A percentile compares a stretch with the other conserved stretches of the same genome.
Evolutionary conservation across 2,888 invertebrate species (phyloP).

Genomic region (Drosophila borealis): DNA sequence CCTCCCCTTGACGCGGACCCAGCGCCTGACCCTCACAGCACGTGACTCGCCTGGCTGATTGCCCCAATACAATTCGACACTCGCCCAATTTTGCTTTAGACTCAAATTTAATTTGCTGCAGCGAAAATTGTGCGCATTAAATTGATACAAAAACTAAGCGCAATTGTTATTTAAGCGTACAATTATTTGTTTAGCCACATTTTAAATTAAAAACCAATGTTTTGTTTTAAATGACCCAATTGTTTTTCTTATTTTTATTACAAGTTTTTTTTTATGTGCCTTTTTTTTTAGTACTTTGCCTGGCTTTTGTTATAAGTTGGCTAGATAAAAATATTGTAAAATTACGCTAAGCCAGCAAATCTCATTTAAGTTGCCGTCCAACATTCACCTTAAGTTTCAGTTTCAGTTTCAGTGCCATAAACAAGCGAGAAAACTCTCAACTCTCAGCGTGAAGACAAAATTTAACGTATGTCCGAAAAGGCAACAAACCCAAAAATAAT

Average conservation of each 20-base stretch:
- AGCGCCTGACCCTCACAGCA: constrained; percentile 49
- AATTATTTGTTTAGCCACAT: neutral
- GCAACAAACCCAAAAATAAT: constrained; percentile 57
- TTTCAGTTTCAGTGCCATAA: constrained; percentile 29
- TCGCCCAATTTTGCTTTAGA: constrained; percentile 19
- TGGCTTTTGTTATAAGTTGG: neutral
- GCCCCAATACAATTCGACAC: constrained; percentile 17
- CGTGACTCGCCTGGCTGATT: constrained; percentile 70
- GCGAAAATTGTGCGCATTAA: constrained; percentile 33
- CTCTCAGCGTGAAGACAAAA: constrained; percentile 33
- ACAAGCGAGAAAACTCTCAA: constrained; percentile 29
- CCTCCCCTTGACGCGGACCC: constrained; percentile 75
- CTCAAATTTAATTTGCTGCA: constrained; percentile 32
- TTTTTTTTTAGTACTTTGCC: neutral
- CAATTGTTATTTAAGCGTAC: constrained; percentile 14
- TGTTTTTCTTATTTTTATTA: constrained; percentile 5
- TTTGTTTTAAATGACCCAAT: constrained; percentile 35
- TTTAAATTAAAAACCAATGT: constrained; percentile 19
- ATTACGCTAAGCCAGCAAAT: constrained; percentile 14
- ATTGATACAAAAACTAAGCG: constrained; percentile 34
- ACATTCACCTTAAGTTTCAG: constrained; percentile 38
- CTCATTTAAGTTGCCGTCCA: constrained; percentile 8
- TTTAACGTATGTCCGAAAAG: constrained; percentile 29
- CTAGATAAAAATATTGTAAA: constrained; percentile 3
- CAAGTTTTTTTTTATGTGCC: neutral